phyloP scores from a whole-genome alignment of 2,797 vertebrate species.

The Tokudaia muenninki region DNA sequence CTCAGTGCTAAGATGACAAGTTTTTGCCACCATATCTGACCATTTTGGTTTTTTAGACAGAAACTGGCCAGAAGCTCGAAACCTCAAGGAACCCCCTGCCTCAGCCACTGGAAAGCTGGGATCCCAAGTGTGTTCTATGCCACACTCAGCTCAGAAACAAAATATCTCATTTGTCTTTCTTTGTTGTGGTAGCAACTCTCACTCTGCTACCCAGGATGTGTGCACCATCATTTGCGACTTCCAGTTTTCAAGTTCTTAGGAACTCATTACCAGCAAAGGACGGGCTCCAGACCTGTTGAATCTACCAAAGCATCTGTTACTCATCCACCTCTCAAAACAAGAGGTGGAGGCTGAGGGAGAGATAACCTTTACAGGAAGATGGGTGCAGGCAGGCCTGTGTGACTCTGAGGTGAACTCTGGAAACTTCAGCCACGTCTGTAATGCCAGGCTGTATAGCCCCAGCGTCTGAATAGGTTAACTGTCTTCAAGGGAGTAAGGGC shows the following conservation, averaged over 20 bases:
- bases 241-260: no score
- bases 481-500: neutral
- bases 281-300: neutral
- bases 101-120: neutral
- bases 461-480: neutral
- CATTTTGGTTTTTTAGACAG: no score
- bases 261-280: neutral
- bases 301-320: neutral
- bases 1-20: neutral
- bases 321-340: neutral
- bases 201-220: neutral
- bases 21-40: no score
- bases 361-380: neutral
- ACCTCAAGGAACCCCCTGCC: neutral
- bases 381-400: accelerated
- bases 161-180: neutral
- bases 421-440: neutral
- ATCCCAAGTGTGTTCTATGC: neutral
- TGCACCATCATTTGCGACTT: neutral
- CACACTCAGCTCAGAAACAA: neutral
- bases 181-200: neutral
- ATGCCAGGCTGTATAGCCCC: neutral
- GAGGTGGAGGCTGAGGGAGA: neutral
- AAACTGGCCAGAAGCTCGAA: no score
- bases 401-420: neutral